phyloP scores from a whole-genome alignment of 1,140 invertebrate species.

The Drosophila nannoptera region DNA sequence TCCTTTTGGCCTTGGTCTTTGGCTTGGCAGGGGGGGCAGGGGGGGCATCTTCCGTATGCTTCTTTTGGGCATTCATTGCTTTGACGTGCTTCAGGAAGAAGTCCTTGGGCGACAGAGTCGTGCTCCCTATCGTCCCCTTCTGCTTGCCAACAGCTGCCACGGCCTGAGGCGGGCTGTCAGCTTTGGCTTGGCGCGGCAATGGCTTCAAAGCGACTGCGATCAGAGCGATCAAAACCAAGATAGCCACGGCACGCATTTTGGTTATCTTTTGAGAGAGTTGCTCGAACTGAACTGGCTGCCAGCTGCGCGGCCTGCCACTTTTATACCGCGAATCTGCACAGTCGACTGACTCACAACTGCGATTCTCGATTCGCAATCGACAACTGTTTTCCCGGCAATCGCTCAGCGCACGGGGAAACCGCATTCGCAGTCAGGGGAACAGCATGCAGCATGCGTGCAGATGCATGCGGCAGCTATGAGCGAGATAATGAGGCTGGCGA shows the following conservation, averaged over 20 bases:
- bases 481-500: neutral
- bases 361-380: neutral
- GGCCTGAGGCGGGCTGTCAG: conserved; percentile 9
- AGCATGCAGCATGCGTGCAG: too few relatives aligned
- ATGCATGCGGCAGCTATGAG: neutral
- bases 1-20: too few relatives aligned
- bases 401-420: too few relatives aligned
- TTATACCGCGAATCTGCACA: conserved; percentile 17
- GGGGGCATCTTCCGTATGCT: neutral
- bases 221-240: neutral
- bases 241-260: conserved; percentile 27
- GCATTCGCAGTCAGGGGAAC: too few relatives aligned
- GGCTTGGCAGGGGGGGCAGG: too few relatives aligned
- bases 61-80: neutral
- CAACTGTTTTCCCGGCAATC: conserved; percentile 27
- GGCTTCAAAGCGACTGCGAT: conserved; percentile 3
- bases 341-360: conserved; percentile 14
- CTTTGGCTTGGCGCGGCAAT: neutral
- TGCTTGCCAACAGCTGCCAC: neutral
- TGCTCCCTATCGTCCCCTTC: neutral
- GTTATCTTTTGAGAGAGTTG: neutral
- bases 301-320: conserved; percentile 6
- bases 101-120: conserved; percentile 28
- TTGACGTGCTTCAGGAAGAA: conserved; percentile 29
- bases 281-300: conserved; percentile 21